Evolutionary conservation across 2,113 vertebrate species (phyloP), one percentile per base, ranked within the genome.

Genomic region (Hirundichthys speculiger): DNA sequence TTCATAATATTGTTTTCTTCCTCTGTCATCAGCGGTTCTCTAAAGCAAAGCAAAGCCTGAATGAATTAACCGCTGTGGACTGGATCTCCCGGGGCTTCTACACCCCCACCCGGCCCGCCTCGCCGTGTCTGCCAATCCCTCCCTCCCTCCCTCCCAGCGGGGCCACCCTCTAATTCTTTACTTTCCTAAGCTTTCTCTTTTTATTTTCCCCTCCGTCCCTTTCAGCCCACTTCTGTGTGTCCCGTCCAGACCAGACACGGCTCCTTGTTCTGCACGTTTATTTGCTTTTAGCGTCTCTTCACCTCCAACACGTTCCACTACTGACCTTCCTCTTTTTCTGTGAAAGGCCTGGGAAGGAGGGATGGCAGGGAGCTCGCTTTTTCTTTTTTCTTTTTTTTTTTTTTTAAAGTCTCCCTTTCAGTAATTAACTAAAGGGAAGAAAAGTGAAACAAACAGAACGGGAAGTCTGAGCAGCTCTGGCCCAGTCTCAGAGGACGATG

Each of bases 21-120:
- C 47, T 56, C 64, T 12, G 30, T 74, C 58, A 57, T 46, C 48
- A 20, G 48, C 61, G 76, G 84, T 85, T 86, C 78, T 86, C 48
- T 73, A 72, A 64, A 65, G 66, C 40, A 48, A 68, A 88, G 90
- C 80, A 90, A 89, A 85, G 80, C 71, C 78, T 84, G 83, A 85
- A 87, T 89, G 87, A 88, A 92, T 89, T 83, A 88, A 73, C 76
- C 58, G 61, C 74, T 59, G 68, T 69, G 79, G 82, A 83, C 77
- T 63, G 54, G 53, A 74, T 57, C 73, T 85, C 91, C 80, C 77
- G 58, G 46, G 75, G 67, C 57, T 68, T 59, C 63, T 75, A 50
- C 73, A 73, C 71, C 72, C 82, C 77, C 64, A 69, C 72, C 66
- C 71, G 67, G 69, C 69, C 82, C 79, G 63, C 70, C 64, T 59